A percentile compares a stretch with the other conserved stretches of the same genome.
Evolutionary conservation across 2,888 invertebrate genomes (phyloP).

Genomic region (Hipparchia sbordonii): DNA sequence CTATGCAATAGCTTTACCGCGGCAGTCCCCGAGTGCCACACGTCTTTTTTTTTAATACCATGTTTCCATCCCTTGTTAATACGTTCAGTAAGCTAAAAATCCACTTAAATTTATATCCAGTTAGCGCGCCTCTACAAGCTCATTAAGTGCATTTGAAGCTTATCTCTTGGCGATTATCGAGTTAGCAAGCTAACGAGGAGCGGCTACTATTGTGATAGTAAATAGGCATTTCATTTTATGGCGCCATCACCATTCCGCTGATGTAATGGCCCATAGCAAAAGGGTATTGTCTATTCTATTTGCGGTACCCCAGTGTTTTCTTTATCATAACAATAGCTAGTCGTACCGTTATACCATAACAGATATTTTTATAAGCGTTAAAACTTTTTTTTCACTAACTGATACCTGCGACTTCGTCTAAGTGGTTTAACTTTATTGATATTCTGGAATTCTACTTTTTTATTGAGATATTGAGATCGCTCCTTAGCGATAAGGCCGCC

Average conservation of each 20-base stretch:
- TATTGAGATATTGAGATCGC: too few species aligned
- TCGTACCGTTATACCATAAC: background rate
- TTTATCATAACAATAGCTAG: slow-evolving; percentile 7
- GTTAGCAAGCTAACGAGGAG: slow-evolving; percentile 41
- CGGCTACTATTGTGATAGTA: slow-evolving; percentile 38
- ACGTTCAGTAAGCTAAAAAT: slow-evolving; percentile 40
- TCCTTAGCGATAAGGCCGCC: too few species aligned
- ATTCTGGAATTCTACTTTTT: too few species aligned
- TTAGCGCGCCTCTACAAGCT: slow-evolving; percentile 54
- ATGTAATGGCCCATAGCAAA: slow-evolving; percentile 23
- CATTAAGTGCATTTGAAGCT: slow-evolving; percentile 58
- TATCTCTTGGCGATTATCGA: slow-evolving; percentile 46
- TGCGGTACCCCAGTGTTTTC: slow-evolving; percentile 17
- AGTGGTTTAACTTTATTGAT: too few species aligned
- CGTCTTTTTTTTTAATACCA: too few species aligned
- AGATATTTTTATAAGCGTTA: background rate
- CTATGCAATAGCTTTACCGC: too few species aligned
- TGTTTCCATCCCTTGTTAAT: background rate
- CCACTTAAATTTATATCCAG: slow-evolving; percentile 45
- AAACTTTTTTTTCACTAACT: too few species aligned
- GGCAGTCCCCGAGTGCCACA: too few species aligned
- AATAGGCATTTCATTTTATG: slow-evolving; percentile 41
- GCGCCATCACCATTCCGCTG: slow-evolving; percentile 35
- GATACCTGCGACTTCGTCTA: too few species aligned
- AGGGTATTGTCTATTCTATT: slow-evolving; percentile 23